phyloP scores from a whole-genome alignment of 2,113 vertebrate genomes.

The Phrynosoma platyrhinos region DNA sequence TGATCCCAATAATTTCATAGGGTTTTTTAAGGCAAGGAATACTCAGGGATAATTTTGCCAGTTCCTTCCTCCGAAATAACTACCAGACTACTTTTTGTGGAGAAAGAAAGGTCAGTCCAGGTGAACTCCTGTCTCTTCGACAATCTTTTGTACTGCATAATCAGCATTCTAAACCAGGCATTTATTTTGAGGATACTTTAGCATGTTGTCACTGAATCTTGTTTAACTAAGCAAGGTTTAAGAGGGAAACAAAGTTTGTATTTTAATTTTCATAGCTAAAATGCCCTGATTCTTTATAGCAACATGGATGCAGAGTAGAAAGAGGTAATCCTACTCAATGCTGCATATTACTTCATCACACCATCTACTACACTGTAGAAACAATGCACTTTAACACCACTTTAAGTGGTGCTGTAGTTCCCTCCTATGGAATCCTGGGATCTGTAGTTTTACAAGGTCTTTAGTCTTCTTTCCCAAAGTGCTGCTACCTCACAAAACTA shows the following conservation, averaged over 20 bases:
- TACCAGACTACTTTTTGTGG: neutral
- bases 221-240: neutral
- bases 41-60: too few relatives aligned
- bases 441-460: too few relatives aligned
- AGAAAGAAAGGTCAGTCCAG: neutral
- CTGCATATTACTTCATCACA: neutral
- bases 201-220: neutral
- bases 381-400: too few relatives aligned
- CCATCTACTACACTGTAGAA: too few relatives aligned
- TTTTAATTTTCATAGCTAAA: neutral
- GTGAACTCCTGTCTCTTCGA: neutral
- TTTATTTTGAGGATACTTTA: neutral
- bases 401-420: too few relatives aligned
- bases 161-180: neutral
- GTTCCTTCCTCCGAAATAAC: too few relatives aligned
- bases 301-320: neutral
- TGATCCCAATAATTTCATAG: too few relatives aligned
- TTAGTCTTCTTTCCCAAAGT: too few relatives aligned
- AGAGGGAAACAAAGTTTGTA: neutral
- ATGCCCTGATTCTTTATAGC: neutral
- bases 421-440: too few relatives aligned
- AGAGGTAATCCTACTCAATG: neutral
- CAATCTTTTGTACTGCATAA: neutral
- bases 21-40: too few relatives aligned
- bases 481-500: too few relatives aligned